Conservation (phyloP, 2,113 vertebrate species). For the Chaenogobius annularis region DNA sequence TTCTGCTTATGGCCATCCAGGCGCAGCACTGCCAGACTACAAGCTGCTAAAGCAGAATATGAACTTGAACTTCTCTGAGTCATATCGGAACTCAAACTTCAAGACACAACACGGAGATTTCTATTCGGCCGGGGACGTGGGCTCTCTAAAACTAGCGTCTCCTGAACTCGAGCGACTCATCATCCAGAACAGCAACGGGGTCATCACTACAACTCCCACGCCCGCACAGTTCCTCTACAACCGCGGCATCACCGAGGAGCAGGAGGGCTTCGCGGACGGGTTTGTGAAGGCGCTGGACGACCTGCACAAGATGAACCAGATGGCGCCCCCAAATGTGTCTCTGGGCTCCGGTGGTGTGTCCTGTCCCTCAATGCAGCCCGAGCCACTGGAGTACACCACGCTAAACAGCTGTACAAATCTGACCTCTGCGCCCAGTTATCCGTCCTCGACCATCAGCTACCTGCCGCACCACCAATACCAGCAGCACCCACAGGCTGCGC, state of each 20-base stretch:
- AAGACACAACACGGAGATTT: slow-evolving; percentile 81
- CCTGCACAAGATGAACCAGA: slow-evolving; percentile 92
- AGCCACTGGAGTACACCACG: slow-evolving; percentile 86
- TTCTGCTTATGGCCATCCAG: slow-evolving; percentile 86
- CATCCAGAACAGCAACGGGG: slow-evolving; percentile 89
- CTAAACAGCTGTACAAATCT: slow-evolving; percentile 81
- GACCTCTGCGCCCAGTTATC: slow-evolving; percentile 74
- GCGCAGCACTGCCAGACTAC: slow-evolving; percentile 83
- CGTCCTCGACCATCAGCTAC: slow-evolving; percentile 79
- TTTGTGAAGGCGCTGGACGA: slow-evolving; percentile 93
- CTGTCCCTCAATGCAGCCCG: slow-evolving; percentile 74
- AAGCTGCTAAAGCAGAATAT: slow-evolving; percentile 88
- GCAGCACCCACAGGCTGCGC: slow-evolving; percentile 76
- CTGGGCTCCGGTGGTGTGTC: slow-evolving; percentile 79
- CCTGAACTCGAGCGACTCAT: slow-evolving; percentile 90
- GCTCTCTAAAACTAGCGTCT: slow-evolving; percentile 87
- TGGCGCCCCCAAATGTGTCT: slow-evolving; percentile 89
- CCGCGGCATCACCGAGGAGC: slow-evolving; percentile 85
- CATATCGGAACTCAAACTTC: slow-evolving; percentile 80
- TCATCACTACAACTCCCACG: slow-evolving; percentile 86
- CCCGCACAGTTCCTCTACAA: slow-evolving; percentile 80
- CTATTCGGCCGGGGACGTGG: slow-evolving; percentile 73
- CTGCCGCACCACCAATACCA: slow-evolving; percentile 82
- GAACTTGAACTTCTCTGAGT: slow-evolving; percentile 85
- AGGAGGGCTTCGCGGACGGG: slow-evolving; percentile 88